phyloP scores from a whole-genome alignment of 2,113 vertebrate genomes.

The Sarotherodon lohbergeri region DNA sequence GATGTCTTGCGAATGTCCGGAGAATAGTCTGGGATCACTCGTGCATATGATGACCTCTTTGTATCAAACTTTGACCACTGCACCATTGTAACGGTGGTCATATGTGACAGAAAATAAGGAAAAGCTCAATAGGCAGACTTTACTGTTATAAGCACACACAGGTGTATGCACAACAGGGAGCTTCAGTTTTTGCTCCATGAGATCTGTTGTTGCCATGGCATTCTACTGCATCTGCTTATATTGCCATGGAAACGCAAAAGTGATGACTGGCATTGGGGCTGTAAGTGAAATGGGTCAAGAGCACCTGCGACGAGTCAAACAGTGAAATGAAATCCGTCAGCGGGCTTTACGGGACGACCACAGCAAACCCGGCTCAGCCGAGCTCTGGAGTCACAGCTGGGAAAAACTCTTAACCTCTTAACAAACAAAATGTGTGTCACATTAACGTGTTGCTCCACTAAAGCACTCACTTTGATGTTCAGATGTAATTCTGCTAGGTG shows the following conservation, averaged over 20 bases:
- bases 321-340: neutral
- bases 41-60: neutral
- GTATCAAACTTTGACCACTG: neutral
- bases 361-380: neutral
- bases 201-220: slow-evolving; percentile 62
- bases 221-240: slow-evolving; percentile 46
- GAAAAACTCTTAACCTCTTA: neutral
- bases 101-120: neutral
- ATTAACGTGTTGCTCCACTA: neutral
- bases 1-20: fast-evolving
- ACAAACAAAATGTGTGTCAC: neutral
- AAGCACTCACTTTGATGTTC: neutral
- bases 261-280: slow-evolving; percentile 23
- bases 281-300: slow-evolving; percentile 48
- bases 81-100: fast-evolving
- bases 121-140: neutral
- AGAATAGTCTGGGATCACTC: neutral
- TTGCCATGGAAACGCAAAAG: slow-evolving; percentile 69
- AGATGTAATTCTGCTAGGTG: neutral
- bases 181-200: neutral
- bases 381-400: neutral
- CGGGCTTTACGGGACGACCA: neutral
- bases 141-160: neutral
- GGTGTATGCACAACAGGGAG: slow-evolving; percentile 9
- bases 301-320: neutral